Conservation (phyloP, 1,140 invertebrate species). For the Aphelenchoides fujianensis region DNA sequence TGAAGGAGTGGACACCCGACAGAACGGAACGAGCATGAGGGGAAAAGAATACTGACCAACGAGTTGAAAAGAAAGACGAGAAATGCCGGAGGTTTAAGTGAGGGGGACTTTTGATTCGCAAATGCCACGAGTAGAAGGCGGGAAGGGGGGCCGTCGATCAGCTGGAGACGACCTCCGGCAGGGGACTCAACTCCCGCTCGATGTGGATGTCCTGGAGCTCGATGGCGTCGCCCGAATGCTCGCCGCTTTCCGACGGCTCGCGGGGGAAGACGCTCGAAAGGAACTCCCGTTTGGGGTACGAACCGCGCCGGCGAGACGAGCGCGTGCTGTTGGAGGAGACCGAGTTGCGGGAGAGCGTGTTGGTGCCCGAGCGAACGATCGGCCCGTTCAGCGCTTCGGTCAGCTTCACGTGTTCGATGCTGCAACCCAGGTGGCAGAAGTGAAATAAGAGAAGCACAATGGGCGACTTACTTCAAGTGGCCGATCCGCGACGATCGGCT, state of each 20-base stretch:
- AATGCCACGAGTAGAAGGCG: neutral
- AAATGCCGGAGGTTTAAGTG: neutral
- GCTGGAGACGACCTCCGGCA: too few species aligned
- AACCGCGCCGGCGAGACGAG: neutral
- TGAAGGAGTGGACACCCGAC: too few species aligned
- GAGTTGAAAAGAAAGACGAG: neutral
- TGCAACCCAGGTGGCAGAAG: conserved; percentile 78
- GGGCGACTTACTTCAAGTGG: conserved; percentile 17
- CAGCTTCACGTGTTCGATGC: conserved; percentile 90
- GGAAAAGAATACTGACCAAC: neutral
- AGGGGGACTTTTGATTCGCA: neutral
- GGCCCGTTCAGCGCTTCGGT: conserved; percentile 97
- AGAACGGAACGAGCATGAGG: too few species aligned
- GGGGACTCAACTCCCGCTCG: neutral
- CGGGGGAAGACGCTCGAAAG: neutral
- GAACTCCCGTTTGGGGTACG: neutral
- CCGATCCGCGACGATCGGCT: conserved; percentile 26
- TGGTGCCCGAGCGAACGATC: conserved; percentile 16
- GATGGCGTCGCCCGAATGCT: neutral
- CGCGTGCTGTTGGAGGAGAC: conserved; percentile 1
- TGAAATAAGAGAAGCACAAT: conserved; percentile 22
- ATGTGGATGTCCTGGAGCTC: conserved; percentile 6
- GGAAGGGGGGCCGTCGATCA: neutral
- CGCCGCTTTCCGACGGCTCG: neutral
- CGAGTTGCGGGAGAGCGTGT: neutral